These are phyloP conservation scores for Cosmorhoe ocellata DNA, from an alignment of 2,888 invertebrate species.

Conservation along the genomic window DNA sequence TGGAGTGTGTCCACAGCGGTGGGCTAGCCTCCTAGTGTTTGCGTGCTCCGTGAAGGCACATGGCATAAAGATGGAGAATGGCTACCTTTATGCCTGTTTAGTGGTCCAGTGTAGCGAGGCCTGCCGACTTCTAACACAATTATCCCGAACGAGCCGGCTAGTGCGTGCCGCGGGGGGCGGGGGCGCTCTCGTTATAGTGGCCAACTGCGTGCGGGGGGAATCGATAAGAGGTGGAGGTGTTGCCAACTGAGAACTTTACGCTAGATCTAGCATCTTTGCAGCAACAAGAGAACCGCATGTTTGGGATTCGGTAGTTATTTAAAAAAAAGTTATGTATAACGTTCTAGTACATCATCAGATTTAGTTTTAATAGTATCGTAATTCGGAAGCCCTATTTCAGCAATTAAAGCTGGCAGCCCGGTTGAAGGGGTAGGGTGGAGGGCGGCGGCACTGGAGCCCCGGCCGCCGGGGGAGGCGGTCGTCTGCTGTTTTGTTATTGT, in stretches of 20 bases:
- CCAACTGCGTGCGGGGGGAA: slow-evolving; percentile 17
- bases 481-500: slow-evolving; percentile 25
- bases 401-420: slow-evolving; percentile 6
- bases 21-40: neutral
- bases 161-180: slow-evolving; percentile 16
- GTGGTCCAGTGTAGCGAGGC: slow-evolving; percentile 12
- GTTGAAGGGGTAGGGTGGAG: slow-evolving; percentile 1
- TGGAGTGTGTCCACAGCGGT: too few species aligned
- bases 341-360: too few species aligned
- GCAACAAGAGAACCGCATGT: neutral
- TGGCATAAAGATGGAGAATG: slow-evolving; percentile 18
- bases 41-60: slow-evolving; percentile 1
- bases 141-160: slow-evolving; percentile 8
- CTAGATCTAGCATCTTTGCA: neutral
- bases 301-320: neutral
- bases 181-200: slow-evolving; percentile 23
- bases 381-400: neutral
- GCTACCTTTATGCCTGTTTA: slow-evolving; percentile 18
- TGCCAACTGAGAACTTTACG: slow-evolving; percentile 2
- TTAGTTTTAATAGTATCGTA: too few species aligned
- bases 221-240: slow-evolving; percentile 25
- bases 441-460: slow-evolving; percentile 16
- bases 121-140: slow-evolving; percentile 14
- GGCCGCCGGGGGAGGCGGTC: slow-evolving; percentile 24
- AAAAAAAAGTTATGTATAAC: too few species aligned